Evolutionary conservation across 2,797 vertebrate genomes (phyloP).

Genomic region (Hyperoplus immaculatus): DNA sequence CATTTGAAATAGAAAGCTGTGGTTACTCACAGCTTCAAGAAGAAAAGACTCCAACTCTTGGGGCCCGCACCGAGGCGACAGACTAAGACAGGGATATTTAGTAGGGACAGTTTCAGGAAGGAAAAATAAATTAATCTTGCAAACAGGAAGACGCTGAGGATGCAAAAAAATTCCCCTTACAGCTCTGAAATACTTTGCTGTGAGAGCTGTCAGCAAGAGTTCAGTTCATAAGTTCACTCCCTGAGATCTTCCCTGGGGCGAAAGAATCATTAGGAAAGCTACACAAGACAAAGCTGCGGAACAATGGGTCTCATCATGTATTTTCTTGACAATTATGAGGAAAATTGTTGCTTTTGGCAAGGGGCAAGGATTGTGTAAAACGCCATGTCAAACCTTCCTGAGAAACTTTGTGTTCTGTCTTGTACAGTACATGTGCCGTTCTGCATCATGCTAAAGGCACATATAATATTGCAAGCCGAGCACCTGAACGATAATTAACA

Average conservation of each 20-base stretch:
- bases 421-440: slow-evolving; percentile 36
- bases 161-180: slow-evolving; percentile 53
- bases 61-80: slow-evolving; percentile 44
- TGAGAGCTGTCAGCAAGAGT: slow-evolving; percentile 63
- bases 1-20: slow-evolving; percentile 84
- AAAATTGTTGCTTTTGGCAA: slow-evolving; percentile 63
- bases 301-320: slow-evolving; percentile 52
- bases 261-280: slow-evolving; percentile 51
- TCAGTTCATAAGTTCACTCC: slow-evolving; percentile 74
- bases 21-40: slow-evolving; percentile 63
- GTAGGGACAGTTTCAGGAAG: slow-evolving; percentile 74
- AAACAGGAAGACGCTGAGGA: slow-evolving; percentile 78
- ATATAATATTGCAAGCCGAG: slow-evolving; percentile 27
- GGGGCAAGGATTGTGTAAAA: slow-evolving; percentile 21
- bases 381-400: slow-evolving; percentile 41
- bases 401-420: slow-evolving; percentile 44
- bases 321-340: slow-evolving; percentile 48
- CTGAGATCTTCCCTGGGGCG: slow-evolving; percentile 58
- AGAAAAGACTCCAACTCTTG: slow-evolving; percentile 43
- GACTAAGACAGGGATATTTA: slow-evolving; percentile 52
- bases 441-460: slow-evolving; percentile 40
- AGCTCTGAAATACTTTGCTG: slow-evolving; percentile 52
- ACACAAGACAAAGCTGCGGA: slow-evolving; percentile 44
- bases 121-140: slow-evolving; percentile 74
- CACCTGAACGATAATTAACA: slow-evolving; percentile 34